Percentiles rank a stretch among this genome's conserved stretches.
Evolutionary conservation across 1,140 invertebrate genomes (phyloP).

Genomic region (Anoplophora glabripennis): DNA sequence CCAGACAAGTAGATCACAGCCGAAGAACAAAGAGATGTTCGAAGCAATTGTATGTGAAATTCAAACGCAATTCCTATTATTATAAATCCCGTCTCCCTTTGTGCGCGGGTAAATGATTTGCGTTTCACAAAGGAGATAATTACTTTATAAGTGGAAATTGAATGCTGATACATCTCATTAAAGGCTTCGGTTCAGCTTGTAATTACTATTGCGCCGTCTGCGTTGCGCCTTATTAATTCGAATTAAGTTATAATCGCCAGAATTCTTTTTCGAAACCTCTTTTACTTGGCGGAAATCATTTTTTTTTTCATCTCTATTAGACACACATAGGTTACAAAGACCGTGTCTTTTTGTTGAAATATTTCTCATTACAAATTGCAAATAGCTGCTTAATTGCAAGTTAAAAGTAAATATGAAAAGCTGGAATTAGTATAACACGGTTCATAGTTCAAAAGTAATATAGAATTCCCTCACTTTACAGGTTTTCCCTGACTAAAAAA

Average conservation of each 20-base stretch:
- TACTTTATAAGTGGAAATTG: conserved; percentile 7
- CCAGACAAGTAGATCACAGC: neutral
- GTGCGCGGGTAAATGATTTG: conserved; percentile 11
- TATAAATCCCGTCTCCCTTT: conserved; percentile 5
- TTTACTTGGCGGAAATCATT: too few species aligned
- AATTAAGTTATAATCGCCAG: neutral
- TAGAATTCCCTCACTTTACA: too few species aligned
- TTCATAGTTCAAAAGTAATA: too few species aligned
- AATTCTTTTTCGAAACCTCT: neutral
- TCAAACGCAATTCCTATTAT: conserved; percentile 11
- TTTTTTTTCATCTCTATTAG: too few species aligned
- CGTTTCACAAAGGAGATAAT: conserved; percentile 12
- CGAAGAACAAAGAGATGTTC: neutral
- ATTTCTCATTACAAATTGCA: too few species aligned
- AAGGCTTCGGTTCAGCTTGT: neutral
- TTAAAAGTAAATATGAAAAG: too few species aligned
- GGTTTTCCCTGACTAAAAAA: too few species aligned
- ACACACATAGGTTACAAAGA: too few species aligned
- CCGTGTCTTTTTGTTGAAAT: too few species aligned
- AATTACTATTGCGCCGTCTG: neutral
- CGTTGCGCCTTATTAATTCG: neutral
- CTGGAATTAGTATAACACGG: too few species aligned
- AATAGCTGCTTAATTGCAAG: too few species aligned
- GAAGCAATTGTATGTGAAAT: conserved; percentile 18
- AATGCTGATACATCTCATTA: neutral